Conservation (phyloP, 2,888 invertebrate genomes). For the Pyrrhia umbra region DNA sequence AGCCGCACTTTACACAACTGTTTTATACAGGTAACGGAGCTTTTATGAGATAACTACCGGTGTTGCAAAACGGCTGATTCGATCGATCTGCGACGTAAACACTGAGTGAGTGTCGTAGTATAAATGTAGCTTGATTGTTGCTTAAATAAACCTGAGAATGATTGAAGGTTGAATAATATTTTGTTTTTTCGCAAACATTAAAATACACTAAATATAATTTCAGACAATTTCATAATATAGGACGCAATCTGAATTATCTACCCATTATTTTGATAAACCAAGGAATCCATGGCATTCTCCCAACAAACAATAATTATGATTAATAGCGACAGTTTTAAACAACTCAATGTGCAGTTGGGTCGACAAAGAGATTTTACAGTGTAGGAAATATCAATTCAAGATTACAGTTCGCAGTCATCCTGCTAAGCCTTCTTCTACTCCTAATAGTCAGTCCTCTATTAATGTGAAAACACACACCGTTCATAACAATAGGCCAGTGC, state of each 20-base stretch:
- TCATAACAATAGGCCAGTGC: slow-evolving; percentile 45
- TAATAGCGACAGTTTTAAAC: slow-evolving; percentile 42
- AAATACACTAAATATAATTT: no score
- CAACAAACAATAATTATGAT: background rate
- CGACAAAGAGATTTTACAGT: slow-evolving; percentile 15
- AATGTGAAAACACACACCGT: slow-evolving; percentile 43
- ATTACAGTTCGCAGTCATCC: slow-evolving; percentile 36
- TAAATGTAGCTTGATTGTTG: no score
- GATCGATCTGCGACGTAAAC: no score
- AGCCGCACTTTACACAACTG: no score
- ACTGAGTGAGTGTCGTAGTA: no score
- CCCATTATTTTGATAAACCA: background rate
- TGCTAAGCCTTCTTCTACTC: slow-evolving; percentile 41
- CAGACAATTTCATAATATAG: background rate
- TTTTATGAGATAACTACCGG: no score
- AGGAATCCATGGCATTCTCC: background rate
- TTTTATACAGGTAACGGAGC: no score
- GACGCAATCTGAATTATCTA: background rate
- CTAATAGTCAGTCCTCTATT: slow-evolving; percentile 56
- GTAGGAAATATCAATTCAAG: slow-evolving; percentile 32
- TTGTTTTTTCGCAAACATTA: no score
- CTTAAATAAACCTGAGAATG: no score
- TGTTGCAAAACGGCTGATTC: no score
- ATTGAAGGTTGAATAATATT: no score
- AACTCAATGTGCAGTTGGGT: slow-evolving; percentile 43